A percentile compares a stretch with the other conserved stretches of the same genome.
These are phyloP conservation scores for Gallinago media DNA, from an alignment of 2,113 vertebrate species.

Conservation along the genomic window DNA sequence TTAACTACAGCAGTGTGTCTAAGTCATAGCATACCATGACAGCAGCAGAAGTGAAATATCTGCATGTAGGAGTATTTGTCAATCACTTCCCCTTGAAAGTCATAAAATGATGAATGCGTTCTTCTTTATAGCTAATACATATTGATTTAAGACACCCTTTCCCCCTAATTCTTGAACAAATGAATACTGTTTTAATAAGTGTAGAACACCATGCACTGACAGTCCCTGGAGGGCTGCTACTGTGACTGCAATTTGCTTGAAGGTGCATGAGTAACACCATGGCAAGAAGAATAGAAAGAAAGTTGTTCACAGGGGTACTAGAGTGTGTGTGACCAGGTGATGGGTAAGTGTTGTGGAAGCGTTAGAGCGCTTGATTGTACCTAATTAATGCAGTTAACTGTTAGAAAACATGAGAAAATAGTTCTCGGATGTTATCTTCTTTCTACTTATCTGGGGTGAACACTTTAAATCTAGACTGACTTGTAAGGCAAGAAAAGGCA, in stretches of 20 bases:
- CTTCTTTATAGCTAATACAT: background rate
- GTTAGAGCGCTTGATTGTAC: background rate
- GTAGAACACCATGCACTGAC: background rate
- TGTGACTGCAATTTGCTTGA: background rate
- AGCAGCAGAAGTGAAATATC: background rate
- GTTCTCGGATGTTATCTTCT: no score
- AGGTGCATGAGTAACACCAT: background rate
- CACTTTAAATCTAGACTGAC: background rate
- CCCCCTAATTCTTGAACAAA: background rate
- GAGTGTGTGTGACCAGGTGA: background rate
- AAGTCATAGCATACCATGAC: background rate
- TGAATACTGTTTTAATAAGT: background rate
- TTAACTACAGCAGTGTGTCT: background rate
- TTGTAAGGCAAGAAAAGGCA: background rate
- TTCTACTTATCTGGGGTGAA: background rate
- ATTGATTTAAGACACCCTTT: background rate
- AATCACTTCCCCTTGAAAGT: background rate
- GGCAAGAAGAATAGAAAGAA: background rate
- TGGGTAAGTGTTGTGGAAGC: rapidly evolving
- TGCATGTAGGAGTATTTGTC: background rate
- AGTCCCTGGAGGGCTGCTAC: background rate
- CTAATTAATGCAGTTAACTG: background rate
- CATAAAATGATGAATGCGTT: background rate
- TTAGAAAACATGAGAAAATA: background rate
- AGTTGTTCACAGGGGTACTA: background rate